These are phyloP conservation scores for Clunio marinus DNA, from an alignment of 2,888 invertebrate species.

Conservation along the genomic window DNA sequence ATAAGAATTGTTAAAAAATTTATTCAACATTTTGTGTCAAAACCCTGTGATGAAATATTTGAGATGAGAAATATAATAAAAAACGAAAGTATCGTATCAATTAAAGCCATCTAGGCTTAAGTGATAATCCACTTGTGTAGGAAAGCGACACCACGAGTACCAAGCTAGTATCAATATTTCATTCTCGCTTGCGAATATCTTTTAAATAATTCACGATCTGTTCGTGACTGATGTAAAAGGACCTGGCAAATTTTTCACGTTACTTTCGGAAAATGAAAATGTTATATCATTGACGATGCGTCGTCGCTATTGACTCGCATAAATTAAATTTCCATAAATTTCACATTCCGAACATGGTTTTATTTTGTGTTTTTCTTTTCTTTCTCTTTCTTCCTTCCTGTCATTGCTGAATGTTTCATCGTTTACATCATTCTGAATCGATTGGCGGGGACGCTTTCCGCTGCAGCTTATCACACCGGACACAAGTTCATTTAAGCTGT, in stretches of 20 bases:
- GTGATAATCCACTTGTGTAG: too few relatives aligned
- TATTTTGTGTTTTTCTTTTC: conserved; percentile 10
- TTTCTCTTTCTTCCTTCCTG: conserved; percentile 21
- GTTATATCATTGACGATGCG: not conserved
- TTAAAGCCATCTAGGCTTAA: too few relatives aligned
- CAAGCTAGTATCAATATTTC: too few relatives aligned
- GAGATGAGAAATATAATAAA: too few relatives aligned
- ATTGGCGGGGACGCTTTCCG: not conserved
- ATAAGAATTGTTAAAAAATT: too few relatives aligned
- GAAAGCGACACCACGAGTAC: too few relatives aligned
- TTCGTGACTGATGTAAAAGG: conserved; percentile 14
- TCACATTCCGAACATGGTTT: conserved; percentile 35
- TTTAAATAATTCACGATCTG: not conserved
- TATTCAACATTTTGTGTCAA: too few relatives aligned
- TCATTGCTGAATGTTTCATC: not conserved
- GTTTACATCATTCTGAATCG: not conserved
- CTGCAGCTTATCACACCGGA: conserved; percentile 33
- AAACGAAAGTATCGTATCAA: too few relatives aligned
- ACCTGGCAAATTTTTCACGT: not conserved
- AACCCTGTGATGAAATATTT: too few relatives aligned
- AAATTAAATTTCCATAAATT: conserved; percentile 39
- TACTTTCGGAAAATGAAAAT: not conserved
- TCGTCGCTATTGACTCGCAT: not conserved
- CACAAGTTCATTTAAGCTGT: conserved; percentile 39
- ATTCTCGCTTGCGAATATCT: not conserved